Conservation (phyloP, 2,113 vertebrate species). For the Strix aluco region DNA sequence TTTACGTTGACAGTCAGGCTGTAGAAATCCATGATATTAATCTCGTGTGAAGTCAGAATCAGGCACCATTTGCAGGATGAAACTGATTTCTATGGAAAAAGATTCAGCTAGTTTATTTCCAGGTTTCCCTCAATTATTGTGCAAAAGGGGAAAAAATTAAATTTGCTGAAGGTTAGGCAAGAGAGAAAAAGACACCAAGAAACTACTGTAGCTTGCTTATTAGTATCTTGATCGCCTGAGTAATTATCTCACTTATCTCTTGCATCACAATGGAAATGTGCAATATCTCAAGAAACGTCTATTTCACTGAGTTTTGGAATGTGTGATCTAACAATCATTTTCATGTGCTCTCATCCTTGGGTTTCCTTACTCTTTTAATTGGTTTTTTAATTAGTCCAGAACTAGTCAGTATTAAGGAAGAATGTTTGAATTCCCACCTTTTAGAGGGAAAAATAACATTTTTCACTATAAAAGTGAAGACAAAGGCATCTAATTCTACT, state of each 20-base stretch:
- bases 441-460: background rate
- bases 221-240: background rate
- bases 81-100: background rate
- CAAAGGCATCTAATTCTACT: background rate
- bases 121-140: background rate
- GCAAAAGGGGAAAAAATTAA: background rate
- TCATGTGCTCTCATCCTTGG: background rate
- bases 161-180: background rate
- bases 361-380: background rate
- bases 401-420: background rate
- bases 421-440: background rate
- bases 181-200: background rate
- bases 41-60: background rate
- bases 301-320: background rate
- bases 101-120: background rate
- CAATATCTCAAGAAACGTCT: background rate
- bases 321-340: background rate
- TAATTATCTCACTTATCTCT: background rate
- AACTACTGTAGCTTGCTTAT: background rate
- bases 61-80: background rate
- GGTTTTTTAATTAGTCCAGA: background rate
- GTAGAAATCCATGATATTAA: background rate
- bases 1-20: background rate
- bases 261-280: background rate
- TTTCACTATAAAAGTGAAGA: background rate